These are phyloP conservation scores for Helicoverpa assulta DNA, from an alignment of 2,888 invertebrate genomes.

Conservation along the genomic window DNA sequence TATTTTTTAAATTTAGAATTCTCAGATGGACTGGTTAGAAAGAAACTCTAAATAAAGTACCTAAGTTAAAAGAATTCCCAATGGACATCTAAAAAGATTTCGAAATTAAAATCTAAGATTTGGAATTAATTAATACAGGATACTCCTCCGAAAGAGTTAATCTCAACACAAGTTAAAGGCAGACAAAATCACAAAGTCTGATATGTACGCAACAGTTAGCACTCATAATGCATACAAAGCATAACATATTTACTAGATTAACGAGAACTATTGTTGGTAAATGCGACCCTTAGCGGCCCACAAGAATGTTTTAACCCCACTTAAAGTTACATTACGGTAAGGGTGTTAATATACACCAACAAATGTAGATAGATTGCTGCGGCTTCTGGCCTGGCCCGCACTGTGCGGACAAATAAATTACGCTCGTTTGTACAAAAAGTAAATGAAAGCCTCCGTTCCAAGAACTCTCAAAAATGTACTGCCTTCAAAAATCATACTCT, in stretches of 20 bases:
- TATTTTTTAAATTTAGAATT: no score
- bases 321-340: slow-evolving; percentile 40
- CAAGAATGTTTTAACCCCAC: slow-evolving; percentile 43
- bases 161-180: neutral
- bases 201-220: slow-evolving; percentile 22
- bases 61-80: no score
- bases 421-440: neutral
- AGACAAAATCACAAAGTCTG: neutral
- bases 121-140: neutral
- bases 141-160: neutral
- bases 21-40: no score
- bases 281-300: slow-evolving; percentile 25
- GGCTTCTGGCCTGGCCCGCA: neutral
- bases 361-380: slow-evolving; percentile 18
- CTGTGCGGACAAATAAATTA: slow-evolving; percentile 5
- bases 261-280: slow-evolving; percentile 24
- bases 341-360: slow-evolving; percentile 38
- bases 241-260: slow-evolving; percentile 36
- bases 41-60: no score
- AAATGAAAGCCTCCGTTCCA: neutral
- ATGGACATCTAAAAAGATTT: no score
- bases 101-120: neutral
- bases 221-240: slow-evolving; percentile 25
- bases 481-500: slow-evolving; percentile 20
- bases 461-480: neutral